Evolutionary conservation across 2,797 vertebrate genomes (phyloP), one percentile per base, ranked within the genome.

Genomic region (Ctenopoma kingsleyae): DNA sequence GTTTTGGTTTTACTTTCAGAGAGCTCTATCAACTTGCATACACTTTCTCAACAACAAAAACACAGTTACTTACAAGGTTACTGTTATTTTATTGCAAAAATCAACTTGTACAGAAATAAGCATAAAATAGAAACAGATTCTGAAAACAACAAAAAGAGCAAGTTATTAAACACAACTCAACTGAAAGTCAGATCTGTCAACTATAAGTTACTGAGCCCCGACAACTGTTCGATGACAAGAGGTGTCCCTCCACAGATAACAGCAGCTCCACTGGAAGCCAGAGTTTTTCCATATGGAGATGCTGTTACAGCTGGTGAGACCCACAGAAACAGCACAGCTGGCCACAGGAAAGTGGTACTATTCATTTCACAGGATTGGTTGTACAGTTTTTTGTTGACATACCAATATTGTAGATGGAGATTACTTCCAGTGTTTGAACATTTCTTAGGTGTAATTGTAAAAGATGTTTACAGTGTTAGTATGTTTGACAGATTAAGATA

Each of bases 241-340:
- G 91, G 90, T 74, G 80, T 83, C 90, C 89, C 83, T 87, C 95
- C 93, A 93, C 69, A 88, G 87, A 88, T 95, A 95, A 95, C 96
- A 97, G 95, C 95, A 94, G 88, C 94, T 94, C 95, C 96, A 97
- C 93, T 95, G 96, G 96, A 94, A 93, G 66, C 72, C 76, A 81
- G n/a, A 91, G 58, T 46, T 89, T 87, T 95, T 95, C 96, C 96
- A 96, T 94, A 95, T 96, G 96, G 95, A 97, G 96, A 95, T 95
- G 95, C 96, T 97, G 96, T 97, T 96, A 97, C 96, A 97, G 85
- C 90, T 93, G 94, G 95, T 76, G 87, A 93, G 87, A 91, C 90
- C 94, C 93, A 61, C 67, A 74, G 54, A 70, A 76, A 79, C 53
- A 84, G 75, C 77, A 85, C 73, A 76, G 78, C 80, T 73, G 77